A percentile compares a stretch with the other conserved stretches of the same genome.
Conservation (phyloP, 2,113 vertebrate species). For the Telmatochromis sp. region DNA sequence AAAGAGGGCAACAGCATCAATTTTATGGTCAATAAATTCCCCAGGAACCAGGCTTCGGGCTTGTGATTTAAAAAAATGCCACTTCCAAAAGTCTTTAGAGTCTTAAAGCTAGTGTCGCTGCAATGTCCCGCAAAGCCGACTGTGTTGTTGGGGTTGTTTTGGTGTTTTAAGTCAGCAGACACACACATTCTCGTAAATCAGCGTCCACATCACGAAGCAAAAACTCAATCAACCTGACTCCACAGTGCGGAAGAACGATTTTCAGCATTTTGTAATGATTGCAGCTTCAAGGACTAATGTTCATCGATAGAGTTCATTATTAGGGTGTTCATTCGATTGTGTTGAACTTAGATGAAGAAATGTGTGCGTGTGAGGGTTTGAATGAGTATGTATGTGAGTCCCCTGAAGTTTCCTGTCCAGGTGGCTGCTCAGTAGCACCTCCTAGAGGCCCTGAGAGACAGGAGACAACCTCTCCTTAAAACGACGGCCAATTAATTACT, state of each 20-base stretch:
- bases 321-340: conserved; percentile 3
- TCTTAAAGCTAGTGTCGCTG: conserved; percentile 60
- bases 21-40: neutral
- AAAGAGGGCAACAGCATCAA: neutral
- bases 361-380: neutral
- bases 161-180: conserved; percentile 31
- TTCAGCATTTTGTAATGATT: conserved; percentile 45
- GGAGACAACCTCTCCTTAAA: conserved; percentile 11
- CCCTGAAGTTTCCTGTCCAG: conserved; percentile 47
- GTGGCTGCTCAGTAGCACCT: conserved; percentile 46
- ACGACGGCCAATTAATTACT: neutral
- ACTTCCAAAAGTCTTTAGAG: conserved; percentile 33
- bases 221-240: conserved; percentile 2
- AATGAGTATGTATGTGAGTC: neutral
- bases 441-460: conserved; percentile 63
- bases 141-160: conserved; percentile 33
- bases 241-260: conserved; percentile 52
- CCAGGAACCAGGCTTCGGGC: neutral
- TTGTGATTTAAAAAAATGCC: conserved; percentile 35
- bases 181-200: neutral
- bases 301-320: conserved; percentile 21
- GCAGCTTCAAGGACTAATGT: conserved; percentile 42
- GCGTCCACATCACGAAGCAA: neutral
- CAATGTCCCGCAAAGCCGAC: conserved; percentile 14
- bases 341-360: neutral